Evolutionary conservation across 2,113 vertebrate species (phyloP).

Genomic region (Haemorhous mexicanus): DNA sequence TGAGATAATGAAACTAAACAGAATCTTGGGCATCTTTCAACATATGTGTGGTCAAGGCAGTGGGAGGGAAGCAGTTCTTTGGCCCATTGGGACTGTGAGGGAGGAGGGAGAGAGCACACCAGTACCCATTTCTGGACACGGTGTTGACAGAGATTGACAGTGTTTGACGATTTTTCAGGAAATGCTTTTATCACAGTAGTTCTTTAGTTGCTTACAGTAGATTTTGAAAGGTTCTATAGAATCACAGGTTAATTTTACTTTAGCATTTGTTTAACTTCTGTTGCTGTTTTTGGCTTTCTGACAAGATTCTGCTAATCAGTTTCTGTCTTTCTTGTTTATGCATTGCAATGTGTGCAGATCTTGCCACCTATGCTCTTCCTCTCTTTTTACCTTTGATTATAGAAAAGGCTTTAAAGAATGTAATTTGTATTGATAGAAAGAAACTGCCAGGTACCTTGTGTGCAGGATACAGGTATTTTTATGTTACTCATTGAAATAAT

Average conservation of each 20-base stretch:
- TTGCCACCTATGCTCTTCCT: neutral
- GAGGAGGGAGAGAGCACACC: conserved; percentile 5
- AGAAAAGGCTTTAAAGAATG: neutral
- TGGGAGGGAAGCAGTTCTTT: conserved; percentile 32
- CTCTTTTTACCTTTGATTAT: neutral
- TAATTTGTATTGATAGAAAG: neutral
- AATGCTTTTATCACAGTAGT: conserved; percentile 23
- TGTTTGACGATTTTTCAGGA: conserved; percentile 28
- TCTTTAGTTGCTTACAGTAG: neutral
- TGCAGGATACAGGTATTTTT: neutral
- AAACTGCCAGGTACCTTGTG: neutral
- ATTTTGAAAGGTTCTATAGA: conserved; percentile 7
- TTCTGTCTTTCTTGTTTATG: neutral
- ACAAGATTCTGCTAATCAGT: conserved; percentile 56
- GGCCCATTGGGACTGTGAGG: neutral
- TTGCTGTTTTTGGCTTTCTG: conserved; percentile 46
- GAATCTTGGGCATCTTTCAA: conserved; percentile 28
- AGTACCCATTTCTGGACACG: conserved; percentile 27
- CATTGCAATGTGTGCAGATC: neutral
- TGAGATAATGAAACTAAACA: neutral
- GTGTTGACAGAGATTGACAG: conserved; percentile 65
- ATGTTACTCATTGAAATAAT: neutral
- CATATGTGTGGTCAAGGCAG: conserved; percentile 56
- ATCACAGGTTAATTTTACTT: conserved; percentile 50
- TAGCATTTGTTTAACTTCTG: conserved; percentile 15